phyloP scores from a whole-genome alignment of 2,888 invertebrate species.

The Agonopterix subpropinquella region DNA sequence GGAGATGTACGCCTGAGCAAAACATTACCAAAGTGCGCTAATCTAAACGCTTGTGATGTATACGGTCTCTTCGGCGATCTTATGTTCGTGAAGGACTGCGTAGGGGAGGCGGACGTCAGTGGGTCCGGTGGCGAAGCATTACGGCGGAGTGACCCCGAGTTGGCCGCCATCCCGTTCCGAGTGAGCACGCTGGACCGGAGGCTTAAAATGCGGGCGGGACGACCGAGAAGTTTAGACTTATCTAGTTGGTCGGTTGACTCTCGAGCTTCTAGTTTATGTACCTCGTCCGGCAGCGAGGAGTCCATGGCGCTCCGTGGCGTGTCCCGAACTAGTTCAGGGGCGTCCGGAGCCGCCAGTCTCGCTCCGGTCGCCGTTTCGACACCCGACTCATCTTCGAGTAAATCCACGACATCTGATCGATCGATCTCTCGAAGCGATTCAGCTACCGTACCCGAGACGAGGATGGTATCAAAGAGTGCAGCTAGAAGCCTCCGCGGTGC shows the following conservation, averaged over 20 bases:
- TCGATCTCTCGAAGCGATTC: conserved; percentile 54
- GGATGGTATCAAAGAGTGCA: conserved; percentile 38
- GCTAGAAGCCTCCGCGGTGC: conserved; percentile 58
- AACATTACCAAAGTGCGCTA: conserved; percentile 85
- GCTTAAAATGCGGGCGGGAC: conserved; percentile 86
- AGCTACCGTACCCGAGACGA: conserved; percentile 29
- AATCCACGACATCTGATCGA: conserved; percentile 57
- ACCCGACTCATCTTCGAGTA: conserved; percentile 57
- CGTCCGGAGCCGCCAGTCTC: conserved; percentile 77
- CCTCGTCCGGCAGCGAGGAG: conserved; percentile 91
- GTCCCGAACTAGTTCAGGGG: conserved; percentile 85
- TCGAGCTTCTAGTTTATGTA: conserved; percentile 86
- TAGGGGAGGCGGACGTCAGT: conserved; percentile 83
- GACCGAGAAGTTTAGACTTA: conserved; percentile 87
- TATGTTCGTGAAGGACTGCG: conserved; percentile 92
- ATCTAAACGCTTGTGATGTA: conserved; percentile 85
- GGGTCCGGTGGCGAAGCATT: conserved; percentile 85
- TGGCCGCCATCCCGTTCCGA: conserved; percentile 88
- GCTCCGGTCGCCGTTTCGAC: conserved; percentile 72
- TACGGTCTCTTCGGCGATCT: conserved; percentile 93
- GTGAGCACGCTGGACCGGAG: conserved; percentile 88
- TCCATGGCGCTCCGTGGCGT: conserved; percentile 85
- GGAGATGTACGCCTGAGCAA: conserved; percentile 81
- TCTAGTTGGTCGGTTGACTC: conserved; percentile 94
- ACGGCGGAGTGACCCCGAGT: conserved; percentile 87